phyloP scores from a whole-genome alignment of 2,113 vertebrate species.

The Clarias gariepinus region DNA sequence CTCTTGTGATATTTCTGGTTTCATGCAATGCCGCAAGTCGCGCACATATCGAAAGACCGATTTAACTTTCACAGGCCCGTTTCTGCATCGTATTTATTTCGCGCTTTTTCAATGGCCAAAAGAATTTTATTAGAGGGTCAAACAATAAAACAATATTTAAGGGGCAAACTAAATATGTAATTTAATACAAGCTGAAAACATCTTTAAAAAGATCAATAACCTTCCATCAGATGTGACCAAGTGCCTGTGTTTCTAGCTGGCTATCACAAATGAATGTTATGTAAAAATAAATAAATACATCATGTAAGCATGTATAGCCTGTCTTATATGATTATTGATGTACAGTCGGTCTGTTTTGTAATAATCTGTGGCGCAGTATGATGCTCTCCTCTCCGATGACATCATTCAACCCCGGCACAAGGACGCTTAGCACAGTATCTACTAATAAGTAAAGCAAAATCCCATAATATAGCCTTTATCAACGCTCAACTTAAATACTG shows the following conservation, averaged over 20 bases:
- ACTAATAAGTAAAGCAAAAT: not conserved
- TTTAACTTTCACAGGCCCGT: too few species aligned
- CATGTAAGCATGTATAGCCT: not conserved
- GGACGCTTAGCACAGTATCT: not conserved
- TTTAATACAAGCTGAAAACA: too few species aligned
- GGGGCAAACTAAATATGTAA: too few species aligned
- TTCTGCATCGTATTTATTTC: too few species aligned
- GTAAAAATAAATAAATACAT: not conserved
- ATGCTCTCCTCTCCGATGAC: not conserved
- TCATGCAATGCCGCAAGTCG: too few species aligned
- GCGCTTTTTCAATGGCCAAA: too few species aligned
- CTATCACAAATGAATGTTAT: not conserved
- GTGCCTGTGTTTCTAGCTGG: not conserved
- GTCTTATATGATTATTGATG: not conserved
- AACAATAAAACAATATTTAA: too few species aligned
- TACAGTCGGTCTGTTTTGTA: not conserved
- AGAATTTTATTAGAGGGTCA: too few species aligned
- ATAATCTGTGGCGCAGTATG: constrained; percentile 19
- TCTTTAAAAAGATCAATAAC: not conserved
- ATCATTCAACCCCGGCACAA: constrained; percentile 10
- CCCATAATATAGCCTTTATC: not conserved
- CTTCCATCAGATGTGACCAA: not conserved
- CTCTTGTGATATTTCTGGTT: too few species aligned
- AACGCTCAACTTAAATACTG: not conserved
- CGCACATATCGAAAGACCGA: too few species aligned